Percentiles rank a stretch among this genome's conserved stretches.
phyloP scores from a whole-genome alignment of 2,888 invertebrate species.

The Apamea anceps region DNA sequence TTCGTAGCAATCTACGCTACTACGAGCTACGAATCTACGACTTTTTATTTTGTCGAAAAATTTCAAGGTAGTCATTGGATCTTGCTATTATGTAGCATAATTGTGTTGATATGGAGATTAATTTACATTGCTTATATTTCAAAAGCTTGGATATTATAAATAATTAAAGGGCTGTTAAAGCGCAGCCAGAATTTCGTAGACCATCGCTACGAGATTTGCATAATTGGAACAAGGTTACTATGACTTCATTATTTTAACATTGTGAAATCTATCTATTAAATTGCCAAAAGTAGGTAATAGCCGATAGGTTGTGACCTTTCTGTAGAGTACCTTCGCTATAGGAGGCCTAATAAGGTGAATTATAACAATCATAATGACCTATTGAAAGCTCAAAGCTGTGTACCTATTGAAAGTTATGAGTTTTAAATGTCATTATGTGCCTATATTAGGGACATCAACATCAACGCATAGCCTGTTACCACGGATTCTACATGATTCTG shows the following conservation, averaged over 20 bases:
- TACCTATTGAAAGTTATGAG: not conserved
- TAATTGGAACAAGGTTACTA: not conserved
- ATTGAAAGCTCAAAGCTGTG: not conserved
- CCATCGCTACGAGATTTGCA: slow-evolving; percentile 7
- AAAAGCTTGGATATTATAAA: not conserved
- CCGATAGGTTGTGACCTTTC: slow-evolving; percentile 8
- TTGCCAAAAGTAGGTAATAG: not conserved
- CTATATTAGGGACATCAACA: no score
- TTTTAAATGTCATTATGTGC: slow-evolving; percentile 10
- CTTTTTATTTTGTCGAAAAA: not conserved
- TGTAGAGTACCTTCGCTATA: not conserved
- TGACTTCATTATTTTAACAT: not conserved
- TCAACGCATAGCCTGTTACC: no score
- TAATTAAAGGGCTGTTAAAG: not conserved
- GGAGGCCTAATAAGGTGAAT: not conserved
- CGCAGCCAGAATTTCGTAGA: not conserved
- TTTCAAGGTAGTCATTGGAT: not conserved
- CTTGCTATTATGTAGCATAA: not conserved
- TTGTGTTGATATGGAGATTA: not conserved
- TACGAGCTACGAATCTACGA: slow-evolving; percentile 48
- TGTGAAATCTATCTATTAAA: not conserved
- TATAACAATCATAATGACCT: not conserved
- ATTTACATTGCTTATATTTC: not conserved
- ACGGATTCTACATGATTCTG: no score
- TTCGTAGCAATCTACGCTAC: slow-evolving; percentile 42